A percentile compares a stretch with the other conserved stretches of the same genome.
Conservation (phyloP, 2,797 vertebrate genomes). For the Myotis myotis region DNA sequence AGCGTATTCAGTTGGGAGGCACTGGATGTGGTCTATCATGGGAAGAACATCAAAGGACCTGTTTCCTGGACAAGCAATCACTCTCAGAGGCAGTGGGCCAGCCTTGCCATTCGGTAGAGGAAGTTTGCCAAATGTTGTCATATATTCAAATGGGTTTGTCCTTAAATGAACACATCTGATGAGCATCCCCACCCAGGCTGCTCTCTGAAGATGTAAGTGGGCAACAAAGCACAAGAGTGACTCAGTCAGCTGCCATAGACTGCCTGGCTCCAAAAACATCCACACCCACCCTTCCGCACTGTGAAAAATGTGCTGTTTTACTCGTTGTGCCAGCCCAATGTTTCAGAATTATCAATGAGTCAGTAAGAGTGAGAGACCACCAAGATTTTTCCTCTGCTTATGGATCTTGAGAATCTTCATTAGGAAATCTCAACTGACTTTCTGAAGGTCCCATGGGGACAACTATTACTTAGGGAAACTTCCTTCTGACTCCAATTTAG, state of each 20-base stretch:
- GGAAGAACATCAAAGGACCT: constrained; percentile 53
- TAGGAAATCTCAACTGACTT: neutral
- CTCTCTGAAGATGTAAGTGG: constrained; percentile 61
- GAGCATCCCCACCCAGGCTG: constrained; percentile 47
- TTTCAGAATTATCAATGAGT: constrained; percentile 66
- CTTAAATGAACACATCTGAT: constrained; percentile 64
- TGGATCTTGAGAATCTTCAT: neutral
- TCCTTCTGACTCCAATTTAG: constrained; percentile 30
- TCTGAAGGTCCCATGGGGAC: neutral
- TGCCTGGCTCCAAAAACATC: constrained; percentile 50
- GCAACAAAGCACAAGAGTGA: constrained; percentile 61
- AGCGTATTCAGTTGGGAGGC: constrained; percentile 16
- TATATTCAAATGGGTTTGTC: constrained; percentile 51
- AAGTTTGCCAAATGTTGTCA: constrained; percentile 32
- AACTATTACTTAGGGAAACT: constrained; percentile 36
- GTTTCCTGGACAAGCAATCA: constrained; percentile 36
- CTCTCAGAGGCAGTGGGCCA: constrained; percentile 45
- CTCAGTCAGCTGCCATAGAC: constrained; percentile 54
- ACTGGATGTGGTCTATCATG: neutral
- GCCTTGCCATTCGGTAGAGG: constrained; percentile 42
- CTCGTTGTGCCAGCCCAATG: constrained; percentile 18
- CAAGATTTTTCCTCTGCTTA: neutral
- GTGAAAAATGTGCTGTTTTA: constrained; percentile 42
- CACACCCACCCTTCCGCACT: constrained; percentile 57
- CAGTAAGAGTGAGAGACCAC: neutral